Conservation (phyloP, 2,888 invertebrate species). For the Yponomeuta malinellus region DNA sequence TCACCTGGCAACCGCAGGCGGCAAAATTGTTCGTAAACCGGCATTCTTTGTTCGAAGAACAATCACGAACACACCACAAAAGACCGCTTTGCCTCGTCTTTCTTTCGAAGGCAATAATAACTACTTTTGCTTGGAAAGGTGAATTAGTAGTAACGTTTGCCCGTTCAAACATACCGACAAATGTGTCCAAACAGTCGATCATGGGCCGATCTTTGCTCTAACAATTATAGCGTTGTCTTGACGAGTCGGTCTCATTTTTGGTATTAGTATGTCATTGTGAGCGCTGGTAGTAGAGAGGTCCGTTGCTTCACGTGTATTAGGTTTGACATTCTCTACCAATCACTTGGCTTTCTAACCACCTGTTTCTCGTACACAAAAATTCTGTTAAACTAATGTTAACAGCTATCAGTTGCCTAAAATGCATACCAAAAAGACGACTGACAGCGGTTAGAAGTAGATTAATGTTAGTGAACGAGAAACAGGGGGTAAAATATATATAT, state of each 20-base stretch:
- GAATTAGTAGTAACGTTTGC: neutral
- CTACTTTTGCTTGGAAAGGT: neutral
- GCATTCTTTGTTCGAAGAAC: neutral
- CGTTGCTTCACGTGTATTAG: too few relatives aligned
- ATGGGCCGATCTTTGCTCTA: neutral
- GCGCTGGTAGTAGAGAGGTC: too few relatives aligned
- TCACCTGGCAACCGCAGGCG: neutral
- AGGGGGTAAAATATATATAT: too few relatives aligned
- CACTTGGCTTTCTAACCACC: too few relatives aligned
- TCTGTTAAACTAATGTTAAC: too few relatives aligned
- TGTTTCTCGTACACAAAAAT: too few relatives aligned
- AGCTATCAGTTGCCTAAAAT: too few relatives aligned
- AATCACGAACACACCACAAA: neutral
- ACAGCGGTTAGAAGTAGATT: too few relatives aligned
- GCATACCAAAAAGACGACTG: too few relatives aligned
- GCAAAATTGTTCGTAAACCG: neutral
- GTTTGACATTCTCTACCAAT: too few relatives aligned
- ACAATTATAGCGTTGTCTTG: neutral
- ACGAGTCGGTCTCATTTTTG: neutral
- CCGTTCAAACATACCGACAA: neutral
- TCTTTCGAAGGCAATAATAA: neutral
- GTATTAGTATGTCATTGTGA: too few relatives aligned
- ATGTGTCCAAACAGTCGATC: conserved; percentile 3
- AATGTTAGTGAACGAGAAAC: too few relatives aligned
- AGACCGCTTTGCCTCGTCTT: neutral